Percentiles rank a stretch among this genome's conserved stretches.
phyloP scores from a whole-genome alignment of 2,113 vertebrate genomes.

The Porphyrio hochstetteri region DNA sequence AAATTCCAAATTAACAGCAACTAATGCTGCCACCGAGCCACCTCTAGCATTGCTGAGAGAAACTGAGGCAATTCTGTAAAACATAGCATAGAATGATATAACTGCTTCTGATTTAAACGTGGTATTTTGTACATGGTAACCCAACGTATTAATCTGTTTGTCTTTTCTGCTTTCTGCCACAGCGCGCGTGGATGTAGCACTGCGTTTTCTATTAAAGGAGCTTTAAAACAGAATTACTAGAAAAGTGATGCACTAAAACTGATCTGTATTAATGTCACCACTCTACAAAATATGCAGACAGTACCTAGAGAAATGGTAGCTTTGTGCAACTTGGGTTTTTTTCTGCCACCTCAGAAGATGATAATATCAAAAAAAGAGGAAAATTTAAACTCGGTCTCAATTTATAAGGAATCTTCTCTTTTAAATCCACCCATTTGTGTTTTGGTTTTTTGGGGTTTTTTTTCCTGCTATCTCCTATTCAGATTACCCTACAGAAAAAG shows the following conservation, averaged over 20 bases:
- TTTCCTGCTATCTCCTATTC: background rate
- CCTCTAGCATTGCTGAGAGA: constrained; percentile 49
- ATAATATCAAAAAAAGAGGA: background rate
- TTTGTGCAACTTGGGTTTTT: background rate
- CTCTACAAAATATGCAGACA: background rate
- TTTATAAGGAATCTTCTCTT: constrained; percentile 8
- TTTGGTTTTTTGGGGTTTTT: background rate
- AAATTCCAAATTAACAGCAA: constrained; percentile 77
- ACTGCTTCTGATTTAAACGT: constrained; percentile 39
- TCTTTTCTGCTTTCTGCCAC: constrained; percentile 34
- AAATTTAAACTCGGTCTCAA: background rate
- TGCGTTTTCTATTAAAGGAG: background rate
- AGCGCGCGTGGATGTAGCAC: background rate
- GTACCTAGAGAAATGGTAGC: background rate
- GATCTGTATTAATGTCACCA: background rate
- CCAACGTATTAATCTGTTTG: constrained; percentile 35
- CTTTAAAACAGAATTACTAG: background rate
- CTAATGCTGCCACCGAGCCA: constrained; percentile 44
- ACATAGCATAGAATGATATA: background rate
- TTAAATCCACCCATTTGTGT: background rate
- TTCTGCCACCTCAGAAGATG: background rate
- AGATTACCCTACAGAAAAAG: background rate
- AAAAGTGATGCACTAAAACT: background rate
- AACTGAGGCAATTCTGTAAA: constrained; percentile 64
- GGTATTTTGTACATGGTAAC: constrained; percentile 44